Percentiles rank a stretch among this genome's conserved stretches.
Conservation (phyloP, 30 jellyfish, hydroid and myxozoan genomes). For the Cassiopea xamachana region DNA sequence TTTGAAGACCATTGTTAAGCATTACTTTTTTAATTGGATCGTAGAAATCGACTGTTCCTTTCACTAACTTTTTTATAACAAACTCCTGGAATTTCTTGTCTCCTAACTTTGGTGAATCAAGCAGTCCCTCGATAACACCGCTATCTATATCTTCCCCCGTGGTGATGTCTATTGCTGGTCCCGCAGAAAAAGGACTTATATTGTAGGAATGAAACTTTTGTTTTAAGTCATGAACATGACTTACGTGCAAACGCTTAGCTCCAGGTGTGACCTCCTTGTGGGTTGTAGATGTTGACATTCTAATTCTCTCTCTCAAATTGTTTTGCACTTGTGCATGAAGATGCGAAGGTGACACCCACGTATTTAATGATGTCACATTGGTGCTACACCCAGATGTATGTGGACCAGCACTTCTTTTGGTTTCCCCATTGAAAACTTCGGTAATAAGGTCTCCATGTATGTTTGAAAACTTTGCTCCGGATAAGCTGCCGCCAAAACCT, state of each 20-base stretch:
- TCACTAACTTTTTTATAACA: slow-evolving; percentile 16
- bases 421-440: slow-evolving; percentile 66
- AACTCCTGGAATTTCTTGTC: slow-evolving; percentile 10
- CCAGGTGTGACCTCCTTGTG: slow-evolving; percentile 58
- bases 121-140: background rate
- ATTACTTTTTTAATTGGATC: slow-evolving; percentile 28
- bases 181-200: slow-evolving; percentile 27
- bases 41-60: slow-evolving; percentile 28
- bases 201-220: slow-evolving; percentile 28
- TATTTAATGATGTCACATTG: slow-evolving; percentile 1
- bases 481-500: slow-evolving; percentile 64
- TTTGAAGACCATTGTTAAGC: slow-evolving; percentile 49
- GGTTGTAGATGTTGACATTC: slow-evolving; percentile 41
- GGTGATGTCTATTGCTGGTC: slow-evolving; percentile 20
- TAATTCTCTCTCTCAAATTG: slow-evolving; percentile 38
- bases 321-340: slow-evolving; percentile 16
- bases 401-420: slow-evolving; percentile 61
- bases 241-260: slow-evolving; percentile 26
- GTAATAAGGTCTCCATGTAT: slow-evolving; percentile 64
- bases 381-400: slow-evolving; percentile 45
- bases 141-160: background rate
- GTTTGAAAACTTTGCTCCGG: slow-evolving; percentile 40
- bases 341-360: slow-evolving; percentile 52
- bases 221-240: slow-evolving; percentile 24
- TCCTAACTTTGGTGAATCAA: slow-evolving; percentile 16